A percentile compares a stretch with the other conserved stretches of the same genome.
Conservation (phyloP, 2,797 vertebrate species). For the Microctenopoma stevenorrisi region DNA sequence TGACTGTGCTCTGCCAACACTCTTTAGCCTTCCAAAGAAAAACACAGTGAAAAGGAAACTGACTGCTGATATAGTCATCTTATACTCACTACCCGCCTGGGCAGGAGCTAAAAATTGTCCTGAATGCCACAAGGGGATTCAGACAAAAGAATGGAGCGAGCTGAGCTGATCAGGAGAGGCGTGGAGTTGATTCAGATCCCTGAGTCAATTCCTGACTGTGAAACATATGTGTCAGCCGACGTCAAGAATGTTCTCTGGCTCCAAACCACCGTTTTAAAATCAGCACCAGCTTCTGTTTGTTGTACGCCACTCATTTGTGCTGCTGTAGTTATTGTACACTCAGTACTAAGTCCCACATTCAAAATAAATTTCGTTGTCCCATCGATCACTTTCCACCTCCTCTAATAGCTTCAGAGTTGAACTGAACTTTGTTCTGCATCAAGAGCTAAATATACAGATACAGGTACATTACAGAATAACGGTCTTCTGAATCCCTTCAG, state of each 20-base stretch:
- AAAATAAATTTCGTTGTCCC: neutral
- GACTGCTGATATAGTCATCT: constrained; percentile 79
- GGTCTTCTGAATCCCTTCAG: too few species aligned
- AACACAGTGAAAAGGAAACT: constrained; percentile 74
- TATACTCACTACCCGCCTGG: constrained; percentile 67
- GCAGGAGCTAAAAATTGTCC: constrained; percentile 77
- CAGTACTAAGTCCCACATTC: neutral
- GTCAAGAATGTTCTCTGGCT: constrained; percentile 57
- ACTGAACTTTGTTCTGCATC: neutral
- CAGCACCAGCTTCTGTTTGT: constrained; percentile 21
- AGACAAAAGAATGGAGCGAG: constrained; percentile 67
- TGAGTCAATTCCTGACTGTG: constrained; percentile 69
- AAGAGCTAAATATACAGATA: too few species aligned
- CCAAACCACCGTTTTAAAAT: constrained; percentile 29
- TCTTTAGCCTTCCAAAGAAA: constrained; percentile 67
- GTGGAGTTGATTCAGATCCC: constrained; percentile 68
- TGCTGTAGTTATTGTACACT: constrained; percentile 8
- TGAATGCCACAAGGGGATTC: constrained; percentile 72
- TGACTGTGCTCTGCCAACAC: constrained; percentile 43
- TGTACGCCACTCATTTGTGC: constrained; percentile 22
- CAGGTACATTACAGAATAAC: too few species aligned
- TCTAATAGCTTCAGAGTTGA: neutral
- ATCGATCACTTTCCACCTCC: neutral
- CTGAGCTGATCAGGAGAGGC: constrained; percentile 67
- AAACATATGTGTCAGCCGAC: constrained; percentile 56